Conservation (phyloP, 1,140 invertebrate genomes). For the Heliconius hewitsoni region DNA sequence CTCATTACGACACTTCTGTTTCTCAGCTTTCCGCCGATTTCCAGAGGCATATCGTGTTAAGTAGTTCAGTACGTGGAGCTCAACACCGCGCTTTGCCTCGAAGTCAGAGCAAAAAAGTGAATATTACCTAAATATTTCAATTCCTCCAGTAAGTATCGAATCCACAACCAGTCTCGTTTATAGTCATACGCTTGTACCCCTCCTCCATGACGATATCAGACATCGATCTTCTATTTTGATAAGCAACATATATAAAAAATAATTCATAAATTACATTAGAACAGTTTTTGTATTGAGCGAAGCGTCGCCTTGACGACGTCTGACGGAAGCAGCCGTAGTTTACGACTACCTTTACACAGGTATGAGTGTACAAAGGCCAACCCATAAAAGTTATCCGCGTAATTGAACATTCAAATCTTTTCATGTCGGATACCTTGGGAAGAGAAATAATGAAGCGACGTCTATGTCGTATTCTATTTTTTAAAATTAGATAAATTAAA, state of each 20-base stretch:
- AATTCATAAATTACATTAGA: neutral
- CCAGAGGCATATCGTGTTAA: no score
- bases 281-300: slow-evolving; percentile 12
- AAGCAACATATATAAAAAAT: neutral
- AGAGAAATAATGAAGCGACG: neutral
- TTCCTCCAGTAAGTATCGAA: neutral
- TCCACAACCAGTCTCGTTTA: neutral
- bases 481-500: neutral
- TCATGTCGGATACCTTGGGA: slow-evolving; percentile 9
- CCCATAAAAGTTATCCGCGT: slow-evolving; percentile 25
- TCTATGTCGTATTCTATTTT: neutral
- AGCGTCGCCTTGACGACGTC: slow-evolving; percentile 24
- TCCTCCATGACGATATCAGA: neutral
- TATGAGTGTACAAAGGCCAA: slow-evolving; percentile 26
- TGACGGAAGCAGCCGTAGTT: slow-evolving; percentile 22
- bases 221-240: neutral
- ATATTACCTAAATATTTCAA: neutral
- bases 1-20: no score
- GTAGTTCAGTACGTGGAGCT: no score
- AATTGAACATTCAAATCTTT: slow-evolving; percentile 26
- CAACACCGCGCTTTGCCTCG: neutral
- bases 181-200: neutral
- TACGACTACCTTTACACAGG: slow-evolving; percentile 7
- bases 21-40: no score
- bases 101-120: neutral